Evolutionary conservation across 2,888 invertebrate species (phyloP), one percentile per base, ranked within the genome.

Genomic region (Anaspis maculata): DNA sequence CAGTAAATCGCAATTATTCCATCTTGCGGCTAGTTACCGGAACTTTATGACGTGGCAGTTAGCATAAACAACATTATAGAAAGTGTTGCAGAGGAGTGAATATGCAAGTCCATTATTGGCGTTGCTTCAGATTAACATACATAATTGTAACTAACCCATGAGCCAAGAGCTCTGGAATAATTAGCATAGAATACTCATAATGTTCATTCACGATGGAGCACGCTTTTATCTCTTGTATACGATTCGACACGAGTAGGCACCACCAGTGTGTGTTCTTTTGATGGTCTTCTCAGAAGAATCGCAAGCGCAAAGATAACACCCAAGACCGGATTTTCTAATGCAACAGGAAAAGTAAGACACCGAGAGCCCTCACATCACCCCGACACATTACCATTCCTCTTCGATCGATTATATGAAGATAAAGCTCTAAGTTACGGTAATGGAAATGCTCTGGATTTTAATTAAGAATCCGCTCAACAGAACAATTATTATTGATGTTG

Each of bases 121-220:
- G 38, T 41, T 39, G 44, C 36, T 36, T 44, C 25, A 29, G 48
- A 54, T 56, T 56, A 53, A 56, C 56, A 56, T 56, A 56, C 47
- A 54, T 56, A 56, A 54, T 56, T 56, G 56, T 54, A 46, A 46
- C 46, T 47, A 45, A 46, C 48, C 48, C 44, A 51, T 46, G 50
- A 41, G 44, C 42, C 30, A 40, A 39, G 39, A 30, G 42, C 41
- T 36, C 44, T 47, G 37, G 41, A 44, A 39, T 47, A 51, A 57
- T 57, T 53, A 54, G 46, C 52, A 51, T 52, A 51, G 46, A 49
- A 45, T 47, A 52, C 51, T 54, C 53, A 54, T 54, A 55, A 54
- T 52, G 53, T 54, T 49, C 54, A 46, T 51, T 52, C 46, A 38
- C 41, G 42, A 40, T 41, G 45, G 34, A n/a, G n/a, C n/a, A n/a